Evolutionary conservation across 2,888 invertebrate genomes (phyloP), one percentile per base, ranked within the genome.

Genomic region (Hipparchia semele): DNA sequence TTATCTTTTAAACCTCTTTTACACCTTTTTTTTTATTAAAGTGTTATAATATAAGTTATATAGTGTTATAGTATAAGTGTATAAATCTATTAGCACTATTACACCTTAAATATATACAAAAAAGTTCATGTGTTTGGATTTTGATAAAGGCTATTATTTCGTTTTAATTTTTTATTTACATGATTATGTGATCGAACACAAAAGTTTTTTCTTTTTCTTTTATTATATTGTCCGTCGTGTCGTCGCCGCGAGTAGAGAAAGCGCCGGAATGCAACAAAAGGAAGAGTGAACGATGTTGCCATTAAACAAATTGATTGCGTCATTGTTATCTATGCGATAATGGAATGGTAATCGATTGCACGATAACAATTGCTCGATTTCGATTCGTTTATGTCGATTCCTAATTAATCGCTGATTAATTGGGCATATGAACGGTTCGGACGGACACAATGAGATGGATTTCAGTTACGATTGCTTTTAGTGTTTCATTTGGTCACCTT

Each of bases 301-400:
- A 87, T 87, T 86, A 86, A 79, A 82, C 79, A 84, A 87, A 87
- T 87, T 87, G 83, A 87, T 87, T 86, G 72, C 76, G 75, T 73
- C 84, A 73, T 72, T 82, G 81, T 81, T 78, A 77, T 78, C 76
- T 76, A 75, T 74, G 75, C 75, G 80, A 76, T 84, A 86, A 85
- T 85, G 81, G 80, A 84, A 84, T 84, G 79, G 79, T 82, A 84
- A 84, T 82, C 81, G 82, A 84, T 85, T 75, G 83, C 81, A 76
- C 75, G 74, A 78, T 79, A 78, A 76, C 71, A 68, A 76, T 75
- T 79, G 71, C 54, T 76, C 77, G 79, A 77, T 75, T 77, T 75
- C 66, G 71, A 59, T 73, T 71, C 68, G 65, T 74, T 73, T 68
- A 70, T 60, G 33, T 76, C 76, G 68, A 69, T 67, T 59, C 61